Conservation (phyloP, 2,113 vertebrate genomes). For the Acrocephalus kingi region DNA sequence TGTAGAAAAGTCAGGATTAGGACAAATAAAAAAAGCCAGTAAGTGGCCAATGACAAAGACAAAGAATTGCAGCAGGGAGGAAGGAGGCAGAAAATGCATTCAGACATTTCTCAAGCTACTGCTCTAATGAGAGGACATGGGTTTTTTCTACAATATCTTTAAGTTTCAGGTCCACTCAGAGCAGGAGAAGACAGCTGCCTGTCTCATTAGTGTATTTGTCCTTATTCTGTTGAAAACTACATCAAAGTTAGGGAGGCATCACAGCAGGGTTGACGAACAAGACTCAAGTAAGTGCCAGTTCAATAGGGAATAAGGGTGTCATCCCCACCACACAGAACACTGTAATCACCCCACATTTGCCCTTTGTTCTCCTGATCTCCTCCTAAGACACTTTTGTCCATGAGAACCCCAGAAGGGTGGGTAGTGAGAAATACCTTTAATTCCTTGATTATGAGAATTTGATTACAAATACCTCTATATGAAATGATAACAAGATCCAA, state of each 20-base stretch:
- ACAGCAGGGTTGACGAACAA: background rate
- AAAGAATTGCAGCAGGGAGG: background rate
- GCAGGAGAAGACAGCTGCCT: background rate
- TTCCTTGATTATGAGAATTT: background rate
- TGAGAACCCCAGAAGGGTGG: background rate
- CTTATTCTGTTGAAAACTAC: background rate
- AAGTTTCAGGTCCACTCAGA: background rate
- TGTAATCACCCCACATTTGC: background rate
- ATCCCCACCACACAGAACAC: accelerated
- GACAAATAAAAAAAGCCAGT: background rate
- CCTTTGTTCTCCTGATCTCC: background rate
- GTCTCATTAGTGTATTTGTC: background rate
- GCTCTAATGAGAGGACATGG: background rate
- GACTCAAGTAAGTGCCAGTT: accelerated
- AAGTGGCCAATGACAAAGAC: constrained; percentile 41
- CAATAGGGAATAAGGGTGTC: background rate
- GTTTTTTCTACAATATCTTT: background rate
- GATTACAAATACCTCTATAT: background rate
- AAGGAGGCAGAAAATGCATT: background rate
- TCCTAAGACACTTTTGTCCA: background rate
- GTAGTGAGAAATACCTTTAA: background rate
- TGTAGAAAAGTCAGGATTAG: constrained; percentile 64
- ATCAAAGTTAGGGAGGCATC: background rate
- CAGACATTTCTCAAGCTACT: constrained; percentile 6
- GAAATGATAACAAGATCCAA: accelerated